These are phyloP conservation scores for Zalophus californianus DNA, from an alignment of 2,797 vertebrate genomes.

Conservation along the genomic window DNA sequence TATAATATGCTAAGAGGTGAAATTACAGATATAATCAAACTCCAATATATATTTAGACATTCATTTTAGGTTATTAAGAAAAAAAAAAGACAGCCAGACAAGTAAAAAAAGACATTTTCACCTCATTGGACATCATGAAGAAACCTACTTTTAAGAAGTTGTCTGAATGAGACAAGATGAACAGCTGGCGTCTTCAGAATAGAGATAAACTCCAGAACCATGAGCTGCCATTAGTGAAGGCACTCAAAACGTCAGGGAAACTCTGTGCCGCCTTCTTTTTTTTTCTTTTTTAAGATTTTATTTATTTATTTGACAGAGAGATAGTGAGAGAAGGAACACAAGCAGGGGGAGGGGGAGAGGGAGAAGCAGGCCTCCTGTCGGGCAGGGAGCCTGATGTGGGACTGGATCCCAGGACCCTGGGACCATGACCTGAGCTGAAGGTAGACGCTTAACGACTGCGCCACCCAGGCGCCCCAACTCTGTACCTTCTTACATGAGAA, in stretches of 20 bases:
- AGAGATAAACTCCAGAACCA: not conserved
- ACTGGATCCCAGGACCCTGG: no score
- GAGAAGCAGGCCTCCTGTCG: no score
- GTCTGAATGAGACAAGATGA: not conserved
- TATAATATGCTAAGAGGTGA: not conserved
- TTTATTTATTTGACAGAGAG: no score
- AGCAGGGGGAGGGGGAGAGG: no score
- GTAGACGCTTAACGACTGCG: no score
- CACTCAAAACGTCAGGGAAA: not conserved
- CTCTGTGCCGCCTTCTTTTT: not conserved
- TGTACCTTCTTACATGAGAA: not conserved
- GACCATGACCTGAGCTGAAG: no score
- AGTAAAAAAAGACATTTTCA: not conserved
- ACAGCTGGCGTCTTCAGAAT: not conserved
- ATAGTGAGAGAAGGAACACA: no score
- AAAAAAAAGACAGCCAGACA: not conserved
- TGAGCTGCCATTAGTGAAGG: not conserved
- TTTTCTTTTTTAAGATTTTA: no score
- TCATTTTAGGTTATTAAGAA: not conserved
- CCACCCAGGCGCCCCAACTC: no score
- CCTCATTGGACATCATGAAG: not conserved
- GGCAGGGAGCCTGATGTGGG: no score
- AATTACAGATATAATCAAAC: not conserved
- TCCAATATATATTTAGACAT: conserved; percentile 38
- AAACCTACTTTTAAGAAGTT: not conserved